Evolutionary conservation across 1,140 invertebrate species (phyloP).

Genomic region (Melitaea cinxia): DNA sequence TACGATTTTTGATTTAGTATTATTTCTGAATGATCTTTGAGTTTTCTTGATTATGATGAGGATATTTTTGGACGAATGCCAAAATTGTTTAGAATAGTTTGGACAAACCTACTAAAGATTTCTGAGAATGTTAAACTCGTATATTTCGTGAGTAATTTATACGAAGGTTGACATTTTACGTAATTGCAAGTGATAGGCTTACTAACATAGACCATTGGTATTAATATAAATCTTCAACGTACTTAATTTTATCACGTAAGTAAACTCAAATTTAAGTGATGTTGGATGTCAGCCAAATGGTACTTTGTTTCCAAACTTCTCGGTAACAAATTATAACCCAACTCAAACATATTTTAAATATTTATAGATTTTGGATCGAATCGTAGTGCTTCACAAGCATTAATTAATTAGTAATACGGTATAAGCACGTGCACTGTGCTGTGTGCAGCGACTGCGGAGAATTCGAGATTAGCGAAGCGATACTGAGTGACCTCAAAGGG

Average conservation of each 20-base stretch:
- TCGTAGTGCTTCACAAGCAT: conserved; percentile 19
- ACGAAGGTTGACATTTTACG: no score
- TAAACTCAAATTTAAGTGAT: conserved; percentile 68
- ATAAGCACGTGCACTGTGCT: conserved; percentile 53
- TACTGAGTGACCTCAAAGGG: conserved; percentile 61
- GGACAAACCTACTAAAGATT: conserved; percentile 46
- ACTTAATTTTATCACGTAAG: conserved; percentile 48
- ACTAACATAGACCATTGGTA: no score
- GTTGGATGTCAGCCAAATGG: conserved; percentile 73
- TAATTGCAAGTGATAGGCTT: no score
- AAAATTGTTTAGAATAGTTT: conserved; percentile 43
- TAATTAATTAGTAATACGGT: conserved; percentile 51
- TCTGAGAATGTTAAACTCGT: no score
- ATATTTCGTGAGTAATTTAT: no score
- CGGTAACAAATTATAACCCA: conserved; percentile 55
- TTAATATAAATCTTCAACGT: conserved; percentile 25
- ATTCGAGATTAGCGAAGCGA: conserved; percentile 60
- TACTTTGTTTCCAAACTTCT: conserved; percentile 70
- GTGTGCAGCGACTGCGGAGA: conserved; percentile 49
- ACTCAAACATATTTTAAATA: conserved; percentile 54
- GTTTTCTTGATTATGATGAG: conserved; percentile 67
- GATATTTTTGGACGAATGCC: conserved; percentile 56
- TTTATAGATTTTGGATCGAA: conserved; percentile 37
- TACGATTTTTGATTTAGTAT: conserved; percentile 53
- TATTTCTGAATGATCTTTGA: conserved; percentile 66